phyloP scores from a whole-genome alignment of 2,113 vertebrate genomes.

The Labeo catla region DNA sequence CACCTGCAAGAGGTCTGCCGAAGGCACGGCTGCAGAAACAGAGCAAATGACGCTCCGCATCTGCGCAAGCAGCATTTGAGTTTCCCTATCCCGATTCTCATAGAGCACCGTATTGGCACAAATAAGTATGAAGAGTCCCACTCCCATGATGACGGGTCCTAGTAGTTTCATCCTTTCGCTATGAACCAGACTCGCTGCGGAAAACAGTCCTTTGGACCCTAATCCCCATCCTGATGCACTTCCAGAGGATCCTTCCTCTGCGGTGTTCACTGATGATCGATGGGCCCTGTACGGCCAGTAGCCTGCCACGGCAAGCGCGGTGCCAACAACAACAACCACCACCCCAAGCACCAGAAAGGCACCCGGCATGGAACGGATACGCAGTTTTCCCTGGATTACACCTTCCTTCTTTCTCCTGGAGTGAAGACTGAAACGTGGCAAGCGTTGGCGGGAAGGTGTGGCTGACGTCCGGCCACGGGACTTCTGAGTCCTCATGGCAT shows the following conservation, averaged over 20 bases:
- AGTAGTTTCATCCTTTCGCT: conserved; percentile 89
- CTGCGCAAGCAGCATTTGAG: conserved; percentile 85
- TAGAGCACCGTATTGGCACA: conserved; percentile 98
- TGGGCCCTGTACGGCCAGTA: conserved; percentile 88
- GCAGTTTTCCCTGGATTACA: conserved; percentile 82
- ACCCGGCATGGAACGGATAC: conserved; percentile 88
- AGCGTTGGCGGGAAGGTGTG: conserved; percentile 57
- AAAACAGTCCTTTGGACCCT: conserved; percentile 71
- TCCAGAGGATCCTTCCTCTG: conserved; percentile 37
- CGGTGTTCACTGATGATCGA: conserved; percentile 46
- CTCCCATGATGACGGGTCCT: conserved; percentile 95
- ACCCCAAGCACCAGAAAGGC: conserved; percentile 88
- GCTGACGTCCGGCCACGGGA: conserved; percentile 17
- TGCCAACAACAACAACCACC: conserved; percentile 87
- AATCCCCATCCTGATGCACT: conserved; percentile 66
- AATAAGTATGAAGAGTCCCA: conserved; percentile 96
- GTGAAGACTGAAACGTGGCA: conserved; percentile 65
- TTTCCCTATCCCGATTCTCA: conserved; percentile 94
- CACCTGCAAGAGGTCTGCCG: conserved; percentile 65
- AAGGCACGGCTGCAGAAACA: conserved; percentile 74
- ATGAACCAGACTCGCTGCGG: conserved; percentile 71
- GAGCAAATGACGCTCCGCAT: conserved; percentile 84
- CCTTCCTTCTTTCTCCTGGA: conserved; percentile 67
- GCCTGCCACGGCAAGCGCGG: conserved; percentile 87
- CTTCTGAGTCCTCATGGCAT: conserved; percentile 69